Evolutionary conservation across 2,888 invertebrate genomes (phyloP).

Genomic region (Synanthedon formicaeformis): DNA sequence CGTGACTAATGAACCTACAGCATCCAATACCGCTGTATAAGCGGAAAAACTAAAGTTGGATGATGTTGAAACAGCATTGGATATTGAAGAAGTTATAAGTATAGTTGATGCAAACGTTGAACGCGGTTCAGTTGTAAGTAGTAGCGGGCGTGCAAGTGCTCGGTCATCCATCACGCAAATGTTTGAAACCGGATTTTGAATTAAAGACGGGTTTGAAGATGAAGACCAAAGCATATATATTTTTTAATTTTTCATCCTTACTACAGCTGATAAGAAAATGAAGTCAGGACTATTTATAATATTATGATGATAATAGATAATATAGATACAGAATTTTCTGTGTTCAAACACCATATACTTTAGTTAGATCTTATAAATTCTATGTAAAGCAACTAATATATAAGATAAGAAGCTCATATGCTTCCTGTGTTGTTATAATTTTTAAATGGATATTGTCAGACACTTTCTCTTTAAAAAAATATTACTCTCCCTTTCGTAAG

Average conservation of each 20-base stretch:
- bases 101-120: slow-evolving; percentile 13
- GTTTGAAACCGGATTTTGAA: slow-evolving; percentile 51
- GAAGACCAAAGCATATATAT: slow-evolving; percentile 32
- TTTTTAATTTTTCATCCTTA: slow-evolving; percentile 16
- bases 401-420: no score
- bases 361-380: no score
- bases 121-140: slow-evolving; percentile 16
- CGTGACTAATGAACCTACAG: background rate
- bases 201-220: slow-evolving; percentile 29
- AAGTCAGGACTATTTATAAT: background rate
- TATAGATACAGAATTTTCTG: no score
- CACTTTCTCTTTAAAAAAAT: background rate
- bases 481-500: slow-evolving; percentile 42
- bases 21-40: background rate
- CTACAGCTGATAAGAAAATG: background rate
- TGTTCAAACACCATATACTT: no score
- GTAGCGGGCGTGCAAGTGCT: slow-evolving; percentile 37
- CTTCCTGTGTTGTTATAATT: no score
- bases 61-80: slow-evolving; percentile 19
- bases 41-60: background rate
- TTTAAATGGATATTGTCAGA: no score
- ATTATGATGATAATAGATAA: background rate
- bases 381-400: no score
- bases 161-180: slow-evolving; percentile 64
- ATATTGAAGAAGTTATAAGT: slow-evolving; percentile 3